Conservation (phyloP, 2,888 invertebrate species). For the Cheilosia variabilis region DNA sequence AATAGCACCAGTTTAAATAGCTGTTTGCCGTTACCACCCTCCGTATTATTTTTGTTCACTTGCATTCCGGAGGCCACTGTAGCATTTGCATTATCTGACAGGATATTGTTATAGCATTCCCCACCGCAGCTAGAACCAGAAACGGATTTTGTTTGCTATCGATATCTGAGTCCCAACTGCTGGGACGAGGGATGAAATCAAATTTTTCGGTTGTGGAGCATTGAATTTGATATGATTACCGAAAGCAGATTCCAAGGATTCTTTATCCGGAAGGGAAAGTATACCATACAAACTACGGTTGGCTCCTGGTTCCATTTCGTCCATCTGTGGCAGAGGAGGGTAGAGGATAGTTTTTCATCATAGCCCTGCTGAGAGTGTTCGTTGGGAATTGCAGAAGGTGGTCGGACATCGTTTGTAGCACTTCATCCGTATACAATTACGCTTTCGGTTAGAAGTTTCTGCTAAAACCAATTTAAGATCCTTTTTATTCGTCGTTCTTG, state of each 20-base stretch:
- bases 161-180: constrained; percentile 29
- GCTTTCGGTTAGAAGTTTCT: constrained; percentile 37
- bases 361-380: constrained; percentile 31
- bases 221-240: constrained; percentile 71
- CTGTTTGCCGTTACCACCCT: constrained; percentile 18
- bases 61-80: constrained; percentile 51
- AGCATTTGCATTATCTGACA: constrained; percentile 71
- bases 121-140: not conserved
- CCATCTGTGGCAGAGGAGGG: constrained; percentile 19
- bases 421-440: constrained; percentile 73
- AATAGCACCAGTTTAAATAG: constrained; percentile 56
- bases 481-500: constrained; percentile 47
- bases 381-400: constrained; percentile 36
- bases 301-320: constrained; percentile 8
- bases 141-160: constrained; percentile 35
- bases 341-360: constrained; percentile 7
- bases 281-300: not conserved
- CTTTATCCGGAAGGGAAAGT: not conserved
- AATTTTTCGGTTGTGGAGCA: constrained; percentile 64
- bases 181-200: constrained; percentile 53
- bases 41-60: constrained; percentile 59
- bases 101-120: constrained; percentile 60
- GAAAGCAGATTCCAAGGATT: constrained; percentile 60
- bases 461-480: constrained; percentile 58
- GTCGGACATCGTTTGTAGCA: constrained; percentile 62